These are phyloP conservation scores for Hippocampus barbouri DNA, from an alignment of 2,113 vertebrate genomes.

Conservation along the genomic window DNA sequence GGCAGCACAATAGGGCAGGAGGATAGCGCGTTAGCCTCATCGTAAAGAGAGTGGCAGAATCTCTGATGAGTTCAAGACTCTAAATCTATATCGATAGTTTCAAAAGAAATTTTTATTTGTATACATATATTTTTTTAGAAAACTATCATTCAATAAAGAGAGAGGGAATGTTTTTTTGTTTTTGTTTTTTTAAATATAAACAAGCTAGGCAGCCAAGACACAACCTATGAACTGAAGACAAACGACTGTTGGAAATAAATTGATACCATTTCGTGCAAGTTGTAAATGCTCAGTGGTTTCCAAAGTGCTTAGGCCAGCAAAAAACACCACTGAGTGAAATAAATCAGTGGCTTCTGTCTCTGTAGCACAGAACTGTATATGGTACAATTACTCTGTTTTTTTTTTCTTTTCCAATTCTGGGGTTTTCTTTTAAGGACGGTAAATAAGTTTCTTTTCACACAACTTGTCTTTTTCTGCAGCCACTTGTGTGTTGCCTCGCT, in stretches of 20 bases:
- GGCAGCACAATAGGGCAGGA: neutral
- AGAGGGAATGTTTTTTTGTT: too few species aligned
- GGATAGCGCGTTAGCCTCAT: neutral
- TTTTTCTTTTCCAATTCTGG: neutral
- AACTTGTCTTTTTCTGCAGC: slow-evolving; percentile 44
- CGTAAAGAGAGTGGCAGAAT: neutral
- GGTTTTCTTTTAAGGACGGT: slow-evolving; percentile 11
- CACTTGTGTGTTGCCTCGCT: slow-evolving; percentile 40
- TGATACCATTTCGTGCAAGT: too few species aligned
- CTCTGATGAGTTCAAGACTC: neutral
- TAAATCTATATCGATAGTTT: neutral
- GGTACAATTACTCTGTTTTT: neutral
- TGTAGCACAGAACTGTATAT: neutral
- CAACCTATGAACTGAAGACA: too few species aligned
- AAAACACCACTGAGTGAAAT: neutral
- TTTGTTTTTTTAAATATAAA: too few species aligned
- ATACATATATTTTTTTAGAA: too few species aligned
- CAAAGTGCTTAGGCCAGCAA: too few species aligned
- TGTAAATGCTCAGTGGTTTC: too few species aligned
- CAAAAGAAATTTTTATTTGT: too few species aligned
- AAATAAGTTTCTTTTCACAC: slow-evolving; percentile 41
- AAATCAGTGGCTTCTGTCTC: neutral
- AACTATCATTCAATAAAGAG: too few species aligned
- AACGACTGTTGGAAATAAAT: too few species aligned
- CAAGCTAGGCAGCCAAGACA: too few species aligned